These are phyloP conservation scores for Pristionchus maxplancki DNA, from an alignment of 2,888 invertebrate genomes.

Conservation along the genomic window DNA sequence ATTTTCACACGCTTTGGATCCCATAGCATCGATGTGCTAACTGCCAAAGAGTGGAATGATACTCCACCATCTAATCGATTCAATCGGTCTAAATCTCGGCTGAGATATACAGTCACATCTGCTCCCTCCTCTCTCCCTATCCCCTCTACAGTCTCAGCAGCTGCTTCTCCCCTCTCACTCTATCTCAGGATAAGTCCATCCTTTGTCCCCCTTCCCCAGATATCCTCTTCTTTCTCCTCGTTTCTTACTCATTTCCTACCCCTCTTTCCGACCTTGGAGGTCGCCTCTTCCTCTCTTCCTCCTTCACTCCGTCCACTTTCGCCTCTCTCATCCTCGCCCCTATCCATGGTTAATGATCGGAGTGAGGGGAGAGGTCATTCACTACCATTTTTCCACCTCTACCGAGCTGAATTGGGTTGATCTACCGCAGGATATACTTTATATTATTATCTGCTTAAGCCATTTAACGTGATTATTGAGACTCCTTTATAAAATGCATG, in stretches of 20 bases:
- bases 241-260: conserved; percentile 15
- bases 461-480: too few species aligned
- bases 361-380: neutral
- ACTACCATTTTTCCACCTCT: too few species aligned
- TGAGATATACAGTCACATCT: conserved; percentile 20
- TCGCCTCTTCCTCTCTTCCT: conserved; percentile 19
- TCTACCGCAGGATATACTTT: too few species aligned
- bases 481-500: too few species aligned
- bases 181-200: conserved; percentile 21
- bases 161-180: neutral
- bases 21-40: neutral
- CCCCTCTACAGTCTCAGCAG: neutral
- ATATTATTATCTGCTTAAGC: too few species aligned
- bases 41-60: neutral
- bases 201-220: conserved; percentile 2
- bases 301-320: conserved; percentile 30
- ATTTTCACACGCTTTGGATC: neutral
- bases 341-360: neutral
- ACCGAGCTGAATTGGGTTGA: neutral
- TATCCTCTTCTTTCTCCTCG: neutral
- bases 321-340: conserved; percentile 25
- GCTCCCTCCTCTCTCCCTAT: neutral
- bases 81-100: neutral
- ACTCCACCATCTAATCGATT: neutral
- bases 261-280: conserved; percentile 26